Evolutionary conservation across 2,888 invertebrate species (phyloP).

Genomic region (Apotomis capreana): DNA sequence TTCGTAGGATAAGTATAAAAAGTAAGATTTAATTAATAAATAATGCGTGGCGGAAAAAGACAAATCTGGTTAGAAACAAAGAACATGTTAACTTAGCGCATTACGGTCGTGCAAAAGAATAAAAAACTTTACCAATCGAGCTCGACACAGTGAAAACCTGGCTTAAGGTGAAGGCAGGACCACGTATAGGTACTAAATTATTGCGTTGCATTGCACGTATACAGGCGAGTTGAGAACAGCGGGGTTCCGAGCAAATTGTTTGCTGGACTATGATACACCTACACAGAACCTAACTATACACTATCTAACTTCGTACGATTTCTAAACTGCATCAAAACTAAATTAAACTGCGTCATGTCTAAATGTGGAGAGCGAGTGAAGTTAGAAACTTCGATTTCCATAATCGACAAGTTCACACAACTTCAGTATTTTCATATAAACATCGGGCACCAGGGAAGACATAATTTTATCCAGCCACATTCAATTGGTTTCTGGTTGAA

Average conservation of each 20-base stretch:
- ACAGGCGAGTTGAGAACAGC: constrained; percentile 18
- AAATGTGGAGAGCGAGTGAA: constrained; percentile 3
- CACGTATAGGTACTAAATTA: constrained; percentile 32
- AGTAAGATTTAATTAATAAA: no score
- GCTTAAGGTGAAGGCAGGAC: constrained; percentile 38
- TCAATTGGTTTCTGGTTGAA: no score
- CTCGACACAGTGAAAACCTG: background rate
- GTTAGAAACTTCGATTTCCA: background rate
- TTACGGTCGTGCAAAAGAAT: background rate
- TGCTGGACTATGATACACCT: background rate
- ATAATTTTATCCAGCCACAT: no score
- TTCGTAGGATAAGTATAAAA: no score
- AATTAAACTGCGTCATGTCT: constrained; percentile 14
- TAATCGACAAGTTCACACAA: no score
- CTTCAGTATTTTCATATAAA: no score
- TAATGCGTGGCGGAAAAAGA: no score
- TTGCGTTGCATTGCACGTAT: constrained; percentile 25
- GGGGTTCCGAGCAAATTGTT: constrained; percentile 23
- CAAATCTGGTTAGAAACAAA: background rate
- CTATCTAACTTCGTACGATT: constrained; percentile 1
- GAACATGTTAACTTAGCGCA: background rate
- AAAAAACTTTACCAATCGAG: constrained; percentile 1
- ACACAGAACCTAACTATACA: background rate
- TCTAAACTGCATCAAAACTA: constrained; percentile 28
- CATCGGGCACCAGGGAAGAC: no score